A percentile compares a stretch with the other conserved stretches of the same genome.
Conservation (phyloP, 2,797 vertebrate species). For the Falco concolor region DNA sequence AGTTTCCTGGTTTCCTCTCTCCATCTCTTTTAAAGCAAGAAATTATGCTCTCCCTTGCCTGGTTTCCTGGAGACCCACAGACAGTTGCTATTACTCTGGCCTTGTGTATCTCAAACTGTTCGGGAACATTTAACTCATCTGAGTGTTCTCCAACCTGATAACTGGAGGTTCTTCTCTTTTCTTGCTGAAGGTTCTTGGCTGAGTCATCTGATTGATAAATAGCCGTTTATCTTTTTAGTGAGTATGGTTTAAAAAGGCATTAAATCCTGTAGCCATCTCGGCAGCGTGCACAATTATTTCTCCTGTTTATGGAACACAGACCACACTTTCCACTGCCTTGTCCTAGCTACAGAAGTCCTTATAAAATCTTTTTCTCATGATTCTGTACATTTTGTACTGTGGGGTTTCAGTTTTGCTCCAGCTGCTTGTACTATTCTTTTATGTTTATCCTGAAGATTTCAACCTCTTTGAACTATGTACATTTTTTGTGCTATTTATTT, state of each 20-base stretch:
- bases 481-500: background rate
- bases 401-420: background rate
- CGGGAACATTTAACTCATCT: background rate
- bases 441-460: background rate
- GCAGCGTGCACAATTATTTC: background rate
- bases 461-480: background rate
- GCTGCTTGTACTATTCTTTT: background rate
- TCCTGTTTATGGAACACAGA: background rate
- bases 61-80: background rate
- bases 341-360: background rate
- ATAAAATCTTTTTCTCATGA: background rate
- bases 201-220: background rate
- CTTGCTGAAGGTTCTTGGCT: conserved; percentile 4
- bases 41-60: background rate
- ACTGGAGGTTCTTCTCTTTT: background rate
- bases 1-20: background rate
- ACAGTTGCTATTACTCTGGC: background rate
- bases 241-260: background rate
- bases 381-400: background rate
- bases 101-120: background rate
- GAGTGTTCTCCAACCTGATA: background rate
- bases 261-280: conserved; percentile 2
- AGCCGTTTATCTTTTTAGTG: background rate
- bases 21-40: background rate
- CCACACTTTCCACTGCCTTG: conserved; percentile 2